Conservation (phyloP, 2,113 vertebrate species). For the Gnathonemus longibarbis region DNA sequence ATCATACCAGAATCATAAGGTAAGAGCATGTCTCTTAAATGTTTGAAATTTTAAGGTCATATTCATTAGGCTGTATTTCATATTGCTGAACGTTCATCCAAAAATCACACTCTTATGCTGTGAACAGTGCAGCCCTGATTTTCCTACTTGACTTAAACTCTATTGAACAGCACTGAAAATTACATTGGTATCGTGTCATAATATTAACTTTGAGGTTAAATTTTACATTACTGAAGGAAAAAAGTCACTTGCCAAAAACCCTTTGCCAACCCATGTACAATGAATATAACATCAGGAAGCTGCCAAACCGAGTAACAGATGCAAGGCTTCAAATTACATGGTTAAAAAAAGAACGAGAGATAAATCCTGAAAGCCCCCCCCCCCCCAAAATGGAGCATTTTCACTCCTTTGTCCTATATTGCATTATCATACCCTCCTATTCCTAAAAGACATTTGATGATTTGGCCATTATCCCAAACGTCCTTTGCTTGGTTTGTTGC, state of each 20-base stretch:
- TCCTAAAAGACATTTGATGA: not conserved
- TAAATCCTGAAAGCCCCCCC: not conserved
- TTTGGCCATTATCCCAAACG: not conserved
- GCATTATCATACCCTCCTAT: not conserved
- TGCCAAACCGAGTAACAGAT: not conserved
- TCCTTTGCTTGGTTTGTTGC: not conserved
- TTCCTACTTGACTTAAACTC: conserved; percentile 3
- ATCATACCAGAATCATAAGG: conserved; percentile 98
- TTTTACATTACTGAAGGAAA: not conserved
- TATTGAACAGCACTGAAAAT: not conserved
- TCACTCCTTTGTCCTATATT: not conserved
- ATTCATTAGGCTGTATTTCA: not conserved
- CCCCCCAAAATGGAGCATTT: not conserved
- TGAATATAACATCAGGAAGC: not conserved
- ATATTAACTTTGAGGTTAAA: not conserved
- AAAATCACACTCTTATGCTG: not conserved
- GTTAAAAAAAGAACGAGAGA: not conserved
- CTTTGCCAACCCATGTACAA: not conserved
- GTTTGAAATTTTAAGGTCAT: not conserved
- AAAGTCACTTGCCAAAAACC: not conserved
- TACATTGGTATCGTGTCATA: not conserved
- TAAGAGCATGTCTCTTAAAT: conserved; percentile 38
- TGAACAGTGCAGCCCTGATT: not conserved
- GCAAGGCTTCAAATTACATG: not conserved
- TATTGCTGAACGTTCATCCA: not conserved